Evolutionary conservation across 2,113 vertebrate genomes (phyloP).

Genomic region (Cryptoleucopteryx plumbea): DNA sequence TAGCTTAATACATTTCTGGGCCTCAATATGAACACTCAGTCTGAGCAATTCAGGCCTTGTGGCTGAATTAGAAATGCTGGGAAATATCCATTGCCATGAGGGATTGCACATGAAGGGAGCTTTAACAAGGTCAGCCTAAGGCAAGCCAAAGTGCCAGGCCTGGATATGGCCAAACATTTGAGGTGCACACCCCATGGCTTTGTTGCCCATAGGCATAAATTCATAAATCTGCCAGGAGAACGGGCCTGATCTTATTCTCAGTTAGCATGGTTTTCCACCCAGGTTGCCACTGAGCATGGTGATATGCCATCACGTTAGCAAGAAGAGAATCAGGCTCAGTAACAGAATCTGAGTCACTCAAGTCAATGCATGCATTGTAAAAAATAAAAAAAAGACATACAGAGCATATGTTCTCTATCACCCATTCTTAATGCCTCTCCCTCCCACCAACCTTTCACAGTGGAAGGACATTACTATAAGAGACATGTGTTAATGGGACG

Average conservation of each 20-base stretch:
- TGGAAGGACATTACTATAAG: neutral
- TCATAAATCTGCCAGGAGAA: neutral
- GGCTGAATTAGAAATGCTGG: neutral
- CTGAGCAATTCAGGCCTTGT: neutral
- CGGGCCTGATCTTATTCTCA: neutral
- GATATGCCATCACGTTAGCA: neutral
- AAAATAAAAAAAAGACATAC: neutral
- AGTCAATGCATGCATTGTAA: neutral
- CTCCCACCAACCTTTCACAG: neutral
- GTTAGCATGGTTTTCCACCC: neutral
- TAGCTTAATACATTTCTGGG: slow-evolving; percentile 44
- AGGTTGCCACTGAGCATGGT: neutral
- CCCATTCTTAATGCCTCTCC: neutral
- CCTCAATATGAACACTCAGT: neutral
- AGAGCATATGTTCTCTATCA: neutral
- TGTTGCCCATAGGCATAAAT: neutral
- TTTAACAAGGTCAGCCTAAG: neutral
- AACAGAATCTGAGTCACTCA: neutral
- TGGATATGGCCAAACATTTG: neutral
- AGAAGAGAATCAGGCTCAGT: neutral
- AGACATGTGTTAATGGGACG: neutral
- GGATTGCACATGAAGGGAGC: neutral
- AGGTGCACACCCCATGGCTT: neutral
- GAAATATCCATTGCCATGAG: neutral
- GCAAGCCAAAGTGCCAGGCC: neutral